Conservation (phyloP, 2,888 invertebrate genomes). For the Stenoptilia bipunctidactyla region DNA sequence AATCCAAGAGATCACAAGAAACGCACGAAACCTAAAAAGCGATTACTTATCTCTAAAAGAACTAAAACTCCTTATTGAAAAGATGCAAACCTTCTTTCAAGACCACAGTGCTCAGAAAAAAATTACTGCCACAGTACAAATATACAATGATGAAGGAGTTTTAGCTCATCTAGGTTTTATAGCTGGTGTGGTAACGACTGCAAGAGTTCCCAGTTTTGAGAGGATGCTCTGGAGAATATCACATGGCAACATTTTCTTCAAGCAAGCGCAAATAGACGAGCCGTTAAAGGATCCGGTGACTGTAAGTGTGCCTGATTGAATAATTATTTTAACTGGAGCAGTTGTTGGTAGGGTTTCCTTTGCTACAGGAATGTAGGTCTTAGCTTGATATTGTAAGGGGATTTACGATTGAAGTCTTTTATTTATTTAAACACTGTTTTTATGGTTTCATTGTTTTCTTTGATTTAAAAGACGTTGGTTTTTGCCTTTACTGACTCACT, state of each 20-base stretch:
- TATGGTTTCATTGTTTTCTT: no score
- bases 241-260: slow-evolving; percentile 63
- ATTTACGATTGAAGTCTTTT: no score
- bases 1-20: slow-evolving; percentile 60
- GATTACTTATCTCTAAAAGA: slow-evolving; percentile 56
- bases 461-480: no score
- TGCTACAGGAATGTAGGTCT: background rate
- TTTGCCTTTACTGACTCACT: no score
- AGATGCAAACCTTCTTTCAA: slow-evolving; percentile 60
- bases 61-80: slow-evolving; percentile 51
- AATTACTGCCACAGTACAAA: slow-evolving; percentile 55
- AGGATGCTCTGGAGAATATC: slow-evolving; percentile 65
- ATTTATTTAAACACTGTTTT: no score
- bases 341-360: slow-evolving; percentile 5
- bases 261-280: slow-evolving; percentile 57
- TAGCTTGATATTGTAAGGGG: background rate
- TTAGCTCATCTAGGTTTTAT: slow-evolving; percentile 58
- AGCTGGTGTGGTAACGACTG: slow-evolving; percentile 55
- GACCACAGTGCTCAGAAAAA: slow-evolving; percentile 74
- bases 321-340: slow-evolving; percentile 14
- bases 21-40: slow-evolving; percentile 53
- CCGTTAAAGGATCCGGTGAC: slow-evolving; percentile 54
- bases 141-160: slow-evolving; percentile 53
- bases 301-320: slow-evolving; percentile 27
- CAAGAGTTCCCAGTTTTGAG: slow-evolving; percentile 52